phyloP scores from a whole-genome alignment of 2,113 vertebrate genomes.

The Forbesichthys agassizii region DNA sequence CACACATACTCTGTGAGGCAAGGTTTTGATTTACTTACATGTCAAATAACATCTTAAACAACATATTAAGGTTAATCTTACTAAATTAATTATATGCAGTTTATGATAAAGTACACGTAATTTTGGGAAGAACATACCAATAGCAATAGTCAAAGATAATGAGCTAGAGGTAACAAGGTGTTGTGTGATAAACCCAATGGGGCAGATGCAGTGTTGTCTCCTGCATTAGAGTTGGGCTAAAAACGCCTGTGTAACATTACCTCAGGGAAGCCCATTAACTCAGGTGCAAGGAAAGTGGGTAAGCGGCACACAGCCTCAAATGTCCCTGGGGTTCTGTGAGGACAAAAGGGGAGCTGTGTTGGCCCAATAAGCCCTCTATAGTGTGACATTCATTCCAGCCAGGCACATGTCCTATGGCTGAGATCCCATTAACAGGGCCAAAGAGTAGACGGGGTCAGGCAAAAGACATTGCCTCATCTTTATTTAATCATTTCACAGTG shows the following conservation, averaged over 20 bases:
- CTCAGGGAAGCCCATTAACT: not conserved
- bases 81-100: too few relatives aligned
- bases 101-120: too few relatives aligned
- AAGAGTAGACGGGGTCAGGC: conserved; percentile 24
- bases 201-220: not conserved
- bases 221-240: not conserved
- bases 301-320: not conserved
- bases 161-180: not conserved
- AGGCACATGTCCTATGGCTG: conserved; percentile 31
- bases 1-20: too few relatives aligned
- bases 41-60: too few relatives aligned
- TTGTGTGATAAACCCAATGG: not conserved
- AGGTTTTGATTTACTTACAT: too few relatives aligned
- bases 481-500: conserved; percentile 48
- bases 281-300: not conserved
- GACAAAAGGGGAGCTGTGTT: not conserved
- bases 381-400: conserved; percentile 34
- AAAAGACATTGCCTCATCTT: conserved; percentile 44
- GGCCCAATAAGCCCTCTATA: conserved; percentile 30
- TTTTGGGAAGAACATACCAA: too few relatives aligned
- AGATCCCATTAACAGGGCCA: conserved; percentile 36
- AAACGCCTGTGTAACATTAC: not conserved
- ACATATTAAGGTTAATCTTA: too few relatives aligned
- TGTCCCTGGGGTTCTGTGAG: not conserved
- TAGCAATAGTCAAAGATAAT: too few relatives aligned